These are phyloP conservation scores for Falco concolor DNA, from an alignment of 2,797 vertebrate species.

Conservation along the genomic window DNA sequence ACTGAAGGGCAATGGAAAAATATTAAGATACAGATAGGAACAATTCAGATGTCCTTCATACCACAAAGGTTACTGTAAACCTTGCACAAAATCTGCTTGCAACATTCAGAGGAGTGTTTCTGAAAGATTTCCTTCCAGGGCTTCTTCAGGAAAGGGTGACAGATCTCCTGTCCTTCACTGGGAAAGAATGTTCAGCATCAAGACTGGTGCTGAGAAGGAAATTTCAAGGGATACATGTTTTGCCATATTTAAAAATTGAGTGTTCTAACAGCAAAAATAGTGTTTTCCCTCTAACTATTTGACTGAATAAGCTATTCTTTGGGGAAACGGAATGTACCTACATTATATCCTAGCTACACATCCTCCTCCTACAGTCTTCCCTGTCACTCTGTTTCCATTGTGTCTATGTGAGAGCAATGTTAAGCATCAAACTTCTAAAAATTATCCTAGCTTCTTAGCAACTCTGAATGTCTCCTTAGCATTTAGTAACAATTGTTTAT, in stretches of 20 bases:
- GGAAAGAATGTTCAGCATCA: background rate
- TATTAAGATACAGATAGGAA: background rate
- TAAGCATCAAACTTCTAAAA: constrained; percentile 3
- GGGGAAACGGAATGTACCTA: background rate
- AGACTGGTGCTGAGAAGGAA: background rate
- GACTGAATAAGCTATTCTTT: background rate
- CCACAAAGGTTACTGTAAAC: background rate
- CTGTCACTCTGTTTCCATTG: background rate
- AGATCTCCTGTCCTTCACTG: background rate
- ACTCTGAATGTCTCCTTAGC: background rate
- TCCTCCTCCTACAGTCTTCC: constrained; percentile 18
- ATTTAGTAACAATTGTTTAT: background rate
- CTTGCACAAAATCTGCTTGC: background rate
- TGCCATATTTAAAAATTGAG: background rate
- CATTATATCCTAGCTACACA: background rate
- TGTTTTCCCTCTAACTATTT: background rate
- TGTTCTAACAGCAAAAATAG: background rate
- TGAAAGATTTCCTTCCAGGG: background rate
- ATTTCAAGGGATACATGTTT: background rate
- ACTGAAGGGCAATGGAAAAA: background rate
- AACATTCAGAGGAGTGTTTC: background rate
- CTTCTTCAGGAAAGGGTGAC: background rate
- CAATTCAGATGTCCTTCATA: background rate
- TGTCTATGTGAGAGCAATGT: background rate
- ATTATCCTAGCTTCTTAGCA: background rate